phyloP scores from a whole-genome alignment of 2,797 vertebrate genomes.

The Thamnophis elegans region DNA sequence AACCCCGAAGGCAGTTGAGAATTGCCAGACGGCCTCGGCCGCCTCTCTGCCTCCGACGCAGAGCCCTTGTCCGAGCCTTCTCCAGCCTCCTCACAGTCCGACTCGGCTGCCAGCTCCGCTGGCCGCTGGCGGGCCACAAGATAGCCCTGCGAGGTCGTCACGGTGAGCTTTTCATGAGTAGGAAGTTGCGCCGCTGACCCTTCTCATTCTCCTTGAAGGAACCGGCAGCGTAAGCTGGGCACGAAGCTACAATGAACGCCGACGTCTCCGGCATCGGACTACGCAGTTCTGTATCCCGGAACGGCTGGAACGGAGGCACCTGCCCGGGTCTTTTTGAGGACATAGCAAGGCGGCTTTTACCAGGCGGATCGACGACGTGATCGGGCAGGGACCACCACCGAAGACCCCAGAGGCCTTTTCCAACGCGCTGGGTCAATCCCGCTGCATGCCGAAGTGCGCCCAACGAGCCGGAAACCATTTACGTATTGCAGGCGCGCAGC shows the following conservation, averaged over 20 bases:
- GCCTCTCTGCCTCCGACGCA: no score
- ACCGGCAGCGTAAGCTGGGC: constrained; percentile 98
- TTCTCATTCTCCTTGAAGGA: constrained; percentile 70
- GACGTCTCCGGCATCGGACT: constrained; percentile 56
- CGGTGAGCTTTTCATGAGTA: background rate
- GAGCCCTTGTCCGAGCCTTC: no score
- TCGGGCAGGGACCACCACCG: constrained; percentile 69
- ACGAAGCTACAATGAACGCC: constrained; percentile 93
- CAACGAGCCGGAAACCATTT: constrained; percentile 84
- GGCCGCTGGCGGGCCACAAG: no score
- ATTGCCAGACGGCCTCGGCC: no score
- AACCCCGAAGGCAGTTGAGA: no score
- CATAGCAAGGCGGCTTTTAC: constrained; percentile 74
- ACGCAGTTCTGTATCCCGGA: background rate
- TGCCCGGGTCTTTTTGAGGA: constrained; percentile 61
- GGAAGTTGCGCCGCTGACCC: background rate
- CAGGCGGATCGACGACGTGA: constrained; percentile 69
- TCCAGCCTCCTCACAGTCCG: no score
- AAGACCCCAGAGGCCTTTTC: constrained; percentile 77
- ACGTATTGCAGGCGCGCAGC: constrained; percentile 79
- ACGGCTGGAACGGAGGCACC: constrained; percentile 53
- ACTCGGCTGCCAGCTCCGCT: no score
- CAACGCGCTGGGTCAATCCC: constrained; percentile 80
- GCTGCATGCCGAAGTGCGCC: constrained; percentile 85
- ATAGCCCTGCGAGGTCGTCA: background rate